Base-by-base conservation (phyloP, 1,140 invertebrate genomes). In the Drosophila ohnishii region DNA sequence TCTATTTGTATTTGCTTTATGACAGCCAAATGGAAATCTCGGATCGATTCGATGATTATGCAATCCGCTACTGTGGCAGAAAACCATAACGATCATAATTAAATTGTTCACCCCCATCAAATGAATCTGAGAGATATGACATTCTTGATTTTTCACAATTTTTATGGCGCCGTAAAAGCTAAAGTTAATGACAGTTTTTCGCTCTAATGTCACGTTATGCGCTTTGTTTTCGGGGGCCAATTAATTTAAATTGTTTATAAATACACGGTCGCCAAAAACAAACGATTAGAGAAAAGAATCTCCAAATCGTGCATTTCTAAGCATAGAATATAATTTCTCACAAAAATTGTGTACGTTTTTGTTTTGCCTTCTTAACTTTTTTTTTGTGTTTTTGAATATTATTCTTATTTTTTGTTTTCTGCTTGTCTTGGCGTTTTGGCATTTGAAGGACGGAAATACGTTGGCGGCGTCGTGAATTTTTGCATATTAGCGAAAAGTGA, bases 361-460 rank as follows among this genome's bases (percentile, higher is more conserved):
- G 10, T 51, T 51, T 28, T 7, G 45, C 25, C 57, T 59, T 62
- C 53, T 62, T 62, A n/a, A 30, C 37, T 53, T 67, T 55, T 37
- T 60, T 37, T 60, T 69, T 69, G 39, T 45, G 11, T 32, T 53
- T 53, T 35, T 35, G 13, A 55, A 37, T 35, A 35, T 53, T 25
- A 55, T 37, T 55, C 34, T 55, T 55, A 25, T 55, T 62, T 50
- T 32, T 80, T 53, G 32, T 32, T 59, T 65, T 78, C 35, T 62
- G 59, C 56, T 66, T 50, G 40, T 75, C 75, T 74, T 58, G 45
- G 35, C 47, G 44, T 78, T 77, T 86, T 85, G 83, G 82, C 83
- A 87, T 75, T 82, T 82, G 78, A 87, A 85, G 82, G 82, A 87
- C 83, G 82, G 82, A 85, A 85, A 85, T 78, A 76, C 81, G 78